Percentiles rank a stretch among this genome's conserved stretches.
Evolutionary conservation across 2,888 invertebrate species (phyloP).

Genomic region (Dynastes maya): DNA sequence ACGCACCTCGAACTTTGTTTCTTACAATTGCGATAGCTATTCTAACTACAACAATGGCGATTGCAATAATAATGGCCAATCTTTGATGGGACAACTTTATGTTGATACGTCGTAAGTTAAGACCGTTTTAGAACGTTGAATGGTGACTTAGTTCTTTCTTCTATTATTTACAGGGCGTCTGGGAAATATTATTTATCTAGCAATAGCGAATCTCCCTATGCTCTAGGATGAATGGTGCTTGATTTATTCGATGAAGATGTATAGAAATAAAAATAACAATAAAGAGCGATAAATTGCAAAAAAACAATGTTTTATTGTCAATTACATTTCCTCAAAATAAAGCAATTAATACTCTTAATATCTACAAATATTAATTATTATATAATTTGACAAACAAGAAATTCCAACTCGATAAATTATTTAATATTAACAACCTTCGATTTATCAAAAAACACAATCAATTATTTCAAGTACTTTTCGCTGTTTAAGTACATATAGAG

Average conservation of each 20-base stretch:
- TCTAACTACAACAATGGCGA: conserved; percentile 54
- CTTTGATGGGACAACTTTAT: conserved; percentile 56
- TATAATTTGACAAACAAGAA: too few relatives aligned
- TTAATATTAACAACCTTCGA: too few relatives aligned
- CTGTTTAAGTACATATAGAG: not conserved
- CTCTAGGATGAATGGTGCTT: conserved; percentile 47
- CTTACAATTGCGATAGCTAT: conserved; percentile 57
- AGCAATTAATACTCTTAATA: too few relatives aligned
- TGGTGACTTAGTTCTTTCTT: conserved; percentile 25
- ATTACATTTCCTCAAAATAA: too few relatives aligned
- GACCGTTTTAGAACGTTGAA: not conserved
- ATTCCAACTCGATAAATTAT: too few relatives aligned
- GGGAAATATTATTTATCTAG: conserved; percentile 66
- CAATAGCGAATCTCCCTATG: conserved; percentile 63
- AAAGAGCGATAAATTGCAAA: not conserved
- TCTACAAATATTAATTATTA: too few relatives aligned
- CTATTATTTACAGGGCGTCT: conserved; percentile 53
- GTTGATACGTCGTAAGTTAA: conserved; percentile 54
- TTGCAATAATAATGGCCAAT: conserved; percentile 54
- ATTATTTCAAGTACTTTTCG: not conserved
- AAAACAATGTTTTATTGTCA: too few relatives aligned
- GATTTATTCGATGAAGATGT: too few relatives aligned
- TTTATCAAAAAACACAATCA: not conserved
- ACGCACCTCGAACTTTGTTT: conserved; percentile 60
- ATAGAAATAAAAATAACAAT: not conserved